Percentiles rank a stretch among this genome's conserved stretches.
phyloP scores from a whole-genome alignment of 2,888 invertebrate genomes.

The Epinotia bilunana region DNA sequence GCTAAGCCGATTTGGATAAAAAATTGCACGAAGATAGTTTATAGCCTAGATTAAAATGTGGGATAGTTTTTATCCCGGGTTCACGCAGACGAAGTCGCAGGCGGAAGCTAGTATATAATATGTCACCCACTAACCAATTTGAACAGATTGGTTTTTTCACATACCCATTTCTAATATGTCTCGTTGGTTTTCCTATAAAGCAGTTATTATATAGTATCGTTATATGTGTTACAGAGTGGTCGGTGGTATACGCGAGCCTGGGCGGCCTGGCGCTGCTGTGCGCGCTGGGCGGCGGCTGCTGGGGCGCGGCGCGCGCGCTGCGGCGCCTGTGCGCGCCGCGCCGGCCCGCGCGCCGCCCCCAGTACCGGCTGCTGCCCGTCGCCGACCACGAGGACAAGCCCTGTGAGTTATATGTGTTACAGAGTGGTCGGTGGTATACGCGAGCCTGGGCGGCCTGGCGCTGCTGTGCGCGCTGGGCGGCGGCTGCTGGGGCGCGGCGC shows the following conservation, averaged over 20 bases:
- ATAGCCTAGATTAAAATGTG: too few relatives aligned
- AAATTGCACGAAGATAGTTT: too few relatives aligned
- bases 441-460: slow-evolving; percentile 89
- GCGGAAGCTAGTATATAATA: too few relatives aligned
- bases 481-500: slow-evolving; percentile 86
- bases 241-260: slow-evolving; percentile 95
- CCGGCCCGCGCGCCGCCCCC: slow-evolving; percentile 82
- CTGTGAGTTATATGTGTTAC: slow-evolving; percentile 50
- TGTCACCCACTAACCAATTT: too few relatives aligned
- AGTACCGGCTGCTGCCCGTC: slow-evolving; percentile 89
- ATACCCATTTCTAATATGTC: too few relatives aligned
- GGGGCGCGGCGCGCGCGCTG: slow-evolving; percentile 84
- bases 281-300: slow-evolving; percentile 85
- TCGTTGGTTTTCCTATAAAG: too few relatives aligned
- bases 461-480: slow-evolving; percentile 85
- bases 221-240: slow-evolving; percentile 89
- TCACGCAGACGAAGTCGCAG: too few relatives aligned
- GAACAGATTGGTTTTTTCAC: too few relatives aligned
- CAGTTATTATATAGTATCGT: too few relatives aligned
- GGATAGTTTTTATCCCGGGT: too few relatives aligned
- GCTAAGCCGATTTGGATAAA: too few relatives aligned
- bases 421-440: slow-evolving; percentile 98
- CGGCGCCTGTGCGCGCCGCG: slow-evolving; percentile 78
- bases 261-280: slow-evolving; percentile 86
- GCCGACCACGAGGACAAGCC: slow-evolving; percentile 87